Evolutionary conservation across 2,888 invertebrate genomes (phyloP), one percentile per base, ranked within the genome.

Genomic region (Napeogenes inachia): DNA sequence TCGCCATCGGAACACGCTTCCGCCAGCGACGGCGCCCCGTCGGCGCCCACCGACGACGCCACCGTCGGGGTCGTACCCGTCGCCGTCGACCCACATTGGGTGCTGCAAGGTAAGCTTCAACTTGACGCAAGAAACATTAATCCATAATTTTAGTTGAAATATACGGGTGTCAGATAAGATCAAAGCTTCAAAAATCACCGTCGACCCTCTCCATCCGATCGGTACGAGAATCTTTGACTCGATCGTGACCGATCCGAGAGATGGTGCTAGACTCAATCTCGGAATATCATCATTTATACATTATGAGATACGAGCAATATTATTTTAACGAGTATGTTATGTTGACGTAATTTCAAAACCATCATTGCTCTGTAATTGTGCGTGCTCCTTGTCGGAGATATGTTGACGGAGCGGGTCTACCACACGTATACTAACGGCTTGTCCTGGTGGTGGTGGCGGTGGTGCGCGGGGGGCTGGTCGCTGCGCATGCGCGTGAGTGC

Each of bases 1-100:
- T 98, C 98, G 71, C 98, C 98, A 91, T 97, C 97, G 68, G 96
- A 96, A 81, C 98, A 98, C 67, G 98, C 98, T 87, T 97, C 97
- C 68, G 97, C 97, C 71, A 98, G 91, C 59, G 97, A 95, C 71
- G 95, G 93, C 70, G 93, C 94, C 6, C 89, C 87, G 69, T 89
- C 89, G 70, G 90, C 91, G 73, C 91, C 92, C 68, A 87, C 85
- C 0, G 84, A 69, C 57, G 82, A 65, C 66, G 96, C 94, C 70
- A 93, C 91, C 68, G 92, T 82, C 12, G 84, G 80, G 64, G 85
- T 84, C 33, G 86, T 85, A 0, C 85, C 86, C 62, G 88, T 85
- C 46, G 86, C 87, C 67, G 85, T 85, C 35, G 89, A 87, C 57
- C 87, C 88, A 74, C 89, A 89, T 82, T 88, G 88, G 74, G 87